Conservation (phyloP, 2,797 vertebrate species). For the Pseudotriccus pelzelni region DNA sequence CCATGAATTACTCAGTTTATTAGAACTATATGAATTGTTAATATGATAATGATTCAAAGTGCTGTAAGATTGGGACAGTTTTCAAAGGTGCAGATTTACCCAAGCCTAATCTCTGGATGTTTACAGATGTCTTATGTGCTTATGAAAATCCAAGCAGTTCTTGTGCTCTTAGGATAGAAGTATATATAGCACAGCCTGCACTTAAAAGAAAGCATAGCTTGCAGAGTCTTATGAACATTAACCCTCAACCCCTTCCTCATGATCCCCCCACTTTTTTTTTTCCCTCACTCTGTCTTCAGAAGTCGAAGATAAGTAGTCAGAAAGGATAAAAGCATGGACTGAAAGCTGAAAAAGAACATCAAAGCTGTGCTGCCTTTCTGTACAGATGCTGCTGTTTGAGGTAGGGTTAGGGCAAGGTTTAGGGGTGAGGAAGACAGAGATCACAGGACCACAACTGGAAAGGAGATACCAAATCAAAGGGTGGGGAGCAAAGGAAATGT, state of each 20-base stretch:
- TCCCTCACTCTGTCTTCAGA: background rate
- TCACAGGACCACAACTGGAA: background rate
- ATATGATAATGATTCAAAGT: conserved; percentile 16
- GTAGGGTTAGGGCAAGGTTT: background rate
- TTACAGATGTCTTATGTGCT: conserved; percentile 28
- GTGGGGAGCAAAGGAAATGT: background rate
- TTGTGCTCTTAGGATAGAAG: background rate
- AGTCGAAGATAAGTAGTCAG: conserved; percentile 7
- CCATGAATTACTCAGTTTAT: conserved; percentile 25
- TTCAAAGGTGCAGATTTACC: conserved; percentile 39
- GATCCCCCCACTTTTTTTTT: background rate
- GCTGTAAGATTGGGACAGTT: background rate
- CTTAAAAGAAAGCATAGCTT: conserved; percentile 11
- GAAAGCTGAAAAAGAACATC: conserved; percentile 41
- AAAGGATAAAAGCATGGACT: conserved; percentile 9
- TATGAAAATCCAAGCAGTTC: conserved; percentile 15
- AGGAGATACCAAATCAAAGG: background rate
- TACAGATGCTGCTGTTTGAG: background rate
- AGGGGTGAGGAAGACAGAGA: background rate
- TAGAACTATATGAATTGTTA: conserved; percentile 11
- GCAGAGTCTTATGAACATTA: conserved; percentile 11
- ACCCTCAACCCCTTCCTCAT: background rate
- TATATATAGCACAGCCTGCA: background rate
- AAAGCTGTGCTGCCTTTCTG: background rate
- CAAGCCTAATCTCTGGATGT: conserved; percentile 34